Base-by-base conservation (phyloP, 1,140 invertebrate species). In the Panonychus citri region DNA sequence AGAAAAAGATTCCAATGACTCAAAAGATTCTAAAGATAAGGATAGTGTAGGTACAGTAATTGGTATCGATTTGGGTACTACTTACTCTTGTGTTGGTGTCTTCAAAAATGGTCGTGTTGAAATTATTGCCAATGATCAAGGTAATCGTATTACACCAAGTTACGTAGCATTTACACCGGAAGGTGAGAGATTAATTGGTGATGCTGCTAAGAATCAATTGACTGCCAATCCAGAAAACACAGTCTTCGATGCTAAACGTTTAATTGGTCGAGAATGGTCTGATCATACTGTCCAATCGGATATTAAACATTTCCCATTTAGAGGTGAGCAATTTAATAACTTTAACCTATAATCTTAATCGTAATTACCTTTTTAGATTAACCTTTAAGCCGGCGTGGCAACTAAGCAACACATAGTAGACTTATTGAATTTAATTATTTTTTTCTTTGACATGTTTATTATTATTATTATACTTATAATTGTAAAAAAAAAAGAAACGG, bases 21-120 rank as follows among this genome's bases (percentile, higher is more conserved):
- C 25, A 1, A 51, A 51, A 51, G 30, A n/a, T n/a, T n/a, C n/a
- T n/a, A n/a, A n/a, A n/a, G n/a, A n/a, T n/a, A n/a, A n/a, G n/a
- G 19, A 51, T 15, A 27, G 28, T 30, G 25, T 39, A n/a, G 52
- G 52, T 21, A 53, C 88, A 12, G 89, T 94, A 21, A 89, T 94
- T 68, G 90, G 91, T 70, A 98, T 97, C 70, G 93, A 98, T 80
- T 78, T 98, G 66, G 93, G 93, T 69, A 98, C 93, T 57, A 98
- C 93, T 50, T 98, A 98, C 70, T 97, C 93, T 60, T 97, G 90
- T 78, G 91, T 96, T 66, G 91, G 90, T 64, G 89, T 97, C 8
- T 95, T 93, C 70, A 95, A 94, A 69, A 95, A 95, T 74, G 90
- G 90, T 50, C 76, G 89, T 57, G 90, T 96, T 24, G 90, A 96